Base-by-base conservation (phyloP, 2,888 invertebrate species). In the Drosophila borborema region DNA sequence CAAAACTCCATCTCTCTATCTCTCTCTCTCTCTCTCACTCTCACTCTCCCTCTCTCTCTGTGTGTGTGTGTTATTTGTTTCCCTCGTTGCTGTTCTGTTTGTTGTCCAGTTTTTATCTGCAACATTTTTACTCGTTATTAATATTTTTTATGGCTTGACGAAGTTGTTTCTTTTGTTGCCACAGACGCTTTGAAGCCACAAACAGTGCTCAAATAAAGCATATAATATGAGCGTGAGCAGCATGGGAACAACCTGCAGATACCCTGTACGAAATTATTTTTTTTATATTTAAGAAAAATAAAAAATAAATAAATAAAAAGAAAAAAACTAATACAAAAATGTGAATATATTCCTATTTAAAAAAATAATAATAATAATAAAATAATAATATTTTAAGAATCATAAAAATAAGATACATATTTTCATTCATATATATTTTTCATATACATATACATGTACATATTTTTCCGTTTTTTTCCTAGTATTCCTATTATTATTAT, bases 121-220 rank as follows among this genome's bases (percentile, higher is more conserved):
- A 69, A 43, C 56, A 53, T 65, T 72, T 77, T 69, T 53, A 62
- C 65, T 78, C 70, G 70, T 74, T 74, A 78, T 74, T 74, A 74
- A 74, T 74, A 77, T 74, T 77, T 77, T 78, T 78, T 77, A 74
- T 78, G 65, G 65, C 65, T 74, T 65, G 60, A 58, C 65, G 63
- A 60, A 77, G 73, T 69, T 66, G 49, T 12, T 46, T 46, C 48
- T 16, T 43, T 59, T 68, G 62, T 73, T 69, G 68, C 43, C 64
- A 40, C 65, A 71, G 65, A 60, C 66, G 64, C 69, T 62, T 64
- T 64, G 46, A 55, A 56, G 55, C 76, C 73, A 41, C 72, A 69
- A 77, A 59, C 51, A 49, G 43, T 40, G 43, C 78, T 68, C 54
- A 54, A 58, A 64, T 59, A 36, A 36, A 48, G 45, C 31, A n/a